Evolutionary conservation across 2,113 vertebrate species (phyloP), one percentile per base, ranked within the genome.

Genomic region (Galbula dea): DNA sequence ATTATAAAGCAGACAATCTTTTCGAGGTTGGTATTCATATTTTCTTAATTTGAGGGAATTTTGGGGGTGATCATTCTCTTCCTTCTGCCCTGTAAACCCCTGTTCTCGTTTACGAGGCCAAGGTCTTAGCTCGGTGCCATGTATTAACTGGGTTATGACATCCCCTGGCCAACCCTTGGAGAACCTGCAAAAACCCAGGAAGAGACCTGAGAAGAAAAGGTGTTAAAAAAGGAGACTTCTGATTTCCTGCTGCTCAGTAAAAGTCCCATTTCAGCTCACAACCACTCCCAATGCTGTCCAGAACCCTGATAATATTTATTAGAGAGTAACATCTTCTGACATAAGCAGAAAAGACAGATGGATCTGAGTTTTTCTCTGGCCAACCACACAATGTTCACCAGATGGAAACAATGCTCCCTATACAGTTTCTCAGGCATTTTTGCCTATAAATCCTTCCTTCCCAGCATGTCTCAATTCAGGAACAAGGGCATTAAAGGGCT

Each of bases 291-390:
- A 13, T 36, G 18, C 46, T 84, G 30, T 39, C 52, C 69, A 32
- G 30, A 84, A 34, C 62, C 54, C 29, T 4, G 51, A 21, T 30
- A 88, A 18, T 37, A 65, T 90, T 93, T 71, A 67, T 61, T 63
- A 76, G 69, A 86, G n/a, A 86, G n/a, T 36, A 78, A 68, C 59
- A 27, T 81, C 76, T 66, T 80, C 79, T 84, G 66, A 82, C 6
- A 15, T 37, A 78, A 54, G 30, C 63, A 83, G 79, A 83, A 89
- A 94, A 93, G 89, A 95, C 91, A 96, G 93, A 95, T 96, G 94
- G 94, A 62, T 76, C 32, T 6, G 30, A 85, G 26, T 48, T 66
- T 90, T 86, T 84, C 83, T 89, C 86, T 96, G 92, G 92, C 62
- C 4, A 96, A 93, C 37, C 49, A 83, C 41, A 65, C 85, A 73